Conservation (phyloP, 2,797 vertebrate genomes). For the Rhabdomys pumilio region DNA sequence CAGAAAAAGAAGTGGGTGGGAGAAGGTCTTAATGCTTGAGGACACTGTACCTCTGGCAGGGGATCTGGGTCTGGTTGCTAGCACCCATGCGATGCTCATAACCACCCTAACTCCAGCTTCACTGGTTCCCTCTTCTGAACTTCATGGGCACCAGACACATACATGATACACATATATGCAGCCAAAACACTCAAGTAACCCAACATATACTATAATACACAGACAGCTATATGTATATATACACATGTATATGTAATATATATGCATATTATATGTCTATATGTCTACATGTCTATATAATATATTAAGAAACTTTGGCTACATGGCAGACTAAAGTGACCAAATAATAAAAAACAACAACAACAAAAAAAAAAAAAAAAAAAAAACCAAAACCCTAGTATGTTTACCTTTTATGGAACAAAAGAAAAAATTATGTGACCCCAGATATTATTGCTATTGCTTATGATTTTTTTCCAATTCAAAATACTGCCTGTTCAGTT, state of each 20-base stretch:
- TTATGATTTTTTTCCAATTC: background rate
- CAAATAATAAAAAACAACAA: background rate
- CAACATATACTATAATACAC: background rate
- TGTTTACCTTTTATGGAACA: background rate
- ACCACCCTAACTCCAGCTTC: background rate
- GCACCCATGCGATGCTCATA: background rate
- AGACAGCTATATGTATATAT: background rate
- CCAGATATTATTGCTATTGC: background rate
- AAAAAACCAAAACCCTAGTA: conserved; percentile 21
- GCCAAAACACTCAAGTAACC: background rate
- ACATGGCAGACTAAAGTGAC: conserved; percentile 20
- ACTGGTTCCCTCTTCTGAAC: background rate
- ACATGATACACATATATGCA: background rate
- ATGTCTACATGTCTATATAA: no score
- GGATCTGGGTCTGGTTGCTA: background rate
- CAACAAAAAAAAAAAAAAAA: no score
- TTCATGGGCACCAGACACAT: background rate
- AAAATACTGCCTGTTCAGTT: background rate
- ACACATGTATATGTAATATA: no score
- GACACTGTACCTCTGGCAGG: background rate
- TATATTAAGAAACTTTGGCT: background rate
- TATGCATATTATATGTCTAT: background rate
- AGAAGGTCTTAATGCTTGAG: background rate
- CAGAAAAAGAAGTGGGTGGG: background rate
- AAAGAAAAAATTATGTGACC: conserved; percentile 40